Base-by-base conservation (phyloP, 2,797 vertebrate genomes). In the Buphagus erythrorhynchus region DNA sequence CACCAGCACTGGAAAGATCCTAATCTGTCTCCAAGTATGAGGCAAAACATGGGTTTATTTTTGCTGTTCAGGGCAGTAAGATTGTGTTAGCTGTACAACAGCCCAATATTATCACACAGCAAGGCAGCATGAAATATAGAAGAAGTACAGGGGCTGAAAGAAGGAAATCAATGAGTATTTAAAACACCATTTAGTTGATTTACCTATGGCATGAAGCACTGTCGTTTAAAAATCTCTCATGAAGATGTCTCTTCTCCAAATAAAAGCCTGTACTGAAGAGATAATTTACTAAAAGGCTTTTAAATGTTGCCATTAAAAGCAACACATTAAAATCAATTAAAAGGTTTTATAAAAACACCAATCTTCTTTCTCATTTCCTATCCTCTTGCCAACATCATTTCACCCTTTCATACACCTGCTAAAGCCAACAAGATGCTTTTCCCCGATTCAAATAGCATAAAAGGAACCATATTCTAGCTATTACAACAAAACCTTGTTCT, bases 311-410 rank as follows among this genome's bases (percentile, higher is more conserved):
- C 59, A 82, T 94, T 91, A 94, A 92, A 94, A 90, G 55, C 49
- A 89, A 81, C 35, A 86, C 51, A 94, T 95, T 95, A 91, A 95
- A 96, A 94, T 94, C 69, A 95, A 82, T 92, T 95, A 88, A 95
- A 86, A 93, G 55, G 49, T 88, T 91, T 95, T 77, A 51, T 68
- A 83, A 93, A 93, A 77, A 61, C 85, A 97, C 24, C 20, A 22
- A 81, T 89, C 61, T 79, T 86, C 73, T 80, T 67, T 68, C 63
- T 81, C 13, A 0, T 77, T 87, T 87, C 55, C 31, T 71, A 13
- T 24, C 33, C 55, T 75, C 26, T 68, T 62, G 58, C 61, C 76
- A 96, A 42, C 43, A 77, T 63, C 33, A 54, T 49, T 74, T 45
- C 19, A 90, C 19, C 16, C 52, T 88, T 77, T 77, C 61, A 33